Conservation (phyloP, 2,113 vertebrate genomes). For the Rhynchopsitta pachyrhyncha region DNA sequence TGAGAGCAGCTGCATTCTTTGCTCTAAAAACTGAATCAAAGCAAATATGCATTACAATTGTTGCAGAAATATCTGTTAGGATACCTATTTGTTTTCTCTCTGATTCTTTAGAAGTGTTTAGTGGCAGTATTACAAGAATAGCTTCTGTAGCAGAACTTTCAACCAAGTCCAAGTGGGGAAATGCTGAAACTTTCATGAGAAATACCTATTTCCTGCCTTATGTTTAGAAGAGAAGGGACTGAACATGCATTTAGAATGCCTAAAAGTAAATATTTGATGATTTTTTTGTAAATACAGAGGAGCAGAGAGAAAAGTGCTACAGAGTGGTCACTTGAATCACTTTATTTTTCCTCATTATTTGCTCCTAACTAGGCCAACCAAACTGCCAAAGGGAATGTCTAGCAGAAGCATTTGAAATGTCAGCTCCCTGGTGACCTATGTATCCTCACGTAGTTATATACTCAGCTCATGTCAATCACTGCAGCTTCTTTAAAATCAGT, state of each 20-base stretch:
- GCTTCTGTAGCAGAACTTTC: neutral
- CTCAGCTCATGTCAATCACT: neutral
- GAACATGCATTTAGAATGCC: neutral
- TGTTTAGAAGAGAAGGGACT: neutral
- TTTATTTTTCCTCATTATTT: neutral
- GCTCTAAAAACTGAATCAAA: neutral
- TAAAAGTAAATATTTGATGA: slow-evolving; percentile 31
- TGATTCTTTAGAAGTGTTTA: neutral
- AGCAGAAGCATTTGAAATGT: neutral
- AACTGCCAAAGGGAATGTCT: neutral
- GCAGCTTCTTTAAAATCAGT: neutral
- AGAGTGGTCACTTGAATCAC: neutral
- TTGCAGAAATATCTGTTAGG: neutral
- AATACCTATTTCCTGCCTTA: neutral
- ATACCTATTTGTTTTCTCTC: neutral
- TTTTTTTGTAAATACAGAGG: neutral
- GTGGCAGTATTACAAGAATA: neutral
- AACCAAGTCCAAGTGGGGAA: neutral
- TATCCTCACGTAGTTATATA: neutral
- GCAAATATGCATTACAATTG: neutral
- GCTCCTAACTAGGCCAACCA: neutral
- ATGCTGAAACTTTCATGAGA: neutral
- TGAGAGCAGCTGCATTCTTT: neutral
- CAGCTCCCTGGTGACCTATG: neutral
- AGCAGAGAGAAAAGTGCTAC: neutral